Evolutionary conservation across 2,888 invertebrate genomes (phyloP).

Genomic region (Arrhopalites spinosus): DNA sequence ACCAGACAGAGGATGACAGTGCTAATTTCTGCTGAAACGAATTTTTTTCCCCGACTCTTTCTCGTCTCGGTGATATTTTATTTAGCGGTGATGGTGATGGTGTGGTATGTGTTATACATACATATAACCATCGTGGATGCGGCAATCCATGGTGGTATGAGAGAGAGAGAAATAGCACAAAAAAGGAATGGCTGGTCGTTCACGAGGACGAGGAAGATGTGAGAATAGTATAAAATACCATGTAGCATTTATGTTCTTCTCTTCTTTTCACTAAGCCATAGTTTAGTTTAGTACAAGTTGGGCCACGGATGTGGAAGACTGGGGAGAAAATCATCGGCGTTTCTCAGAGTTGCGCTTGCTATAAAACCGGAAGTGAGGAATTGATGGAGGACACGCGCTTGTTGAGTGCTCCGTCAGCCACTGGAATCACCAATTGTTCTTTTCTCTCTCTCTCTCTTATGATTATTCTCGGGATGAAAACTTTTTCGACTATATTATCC

Average conservation of each 20-base stretch:
- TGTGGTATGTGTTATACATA: slow-evolving; percentile 10
- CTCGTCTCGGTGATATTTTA: slow-evolving; percentile 25
- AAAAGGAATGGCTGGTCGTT: slow-evolving; percentile 10
- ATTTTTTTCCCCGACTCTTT: slow-evolving; percentile 12
- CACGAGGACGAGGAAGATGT: background rate
- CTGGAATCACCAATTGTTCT: slow-evolving; percentile 30
- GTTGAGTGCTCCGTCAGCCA: slow-evolving; percentile 54
- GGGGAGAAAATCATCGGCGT: slow-evolving; percentile 15
- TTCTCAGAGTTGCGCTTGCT: slow-evolving; percentile 18
- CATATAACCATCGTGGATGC: too few species aligned
- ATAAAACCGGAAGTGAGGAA: slow-evolving; percentile 55
- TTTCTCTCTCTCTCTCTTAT: slow-evolving; percentile 14
- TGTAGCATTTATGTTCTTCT: too few species aligned
- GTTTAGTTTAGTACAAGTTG: slow-evolving; percentile 2
- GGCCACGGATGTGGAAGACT: slow-evolving; percentile 20
- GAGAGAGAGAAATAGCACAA: slow-evolving; percentile 12
- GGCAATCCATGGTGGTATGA: background rate
- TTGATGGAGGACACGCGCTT: slow-evolving; percentile 57
- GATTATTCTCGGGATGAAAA: background rate
- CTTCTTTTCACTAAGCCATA: too few species aligned
- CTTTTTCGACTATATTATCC: background rate
- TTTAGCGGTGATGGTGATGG: slow-evolving; percentile 21
- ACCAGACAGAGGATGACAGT: slow-evolving; percentile 47
- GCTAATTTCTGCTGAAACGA: slow-evolving; percentile 47
- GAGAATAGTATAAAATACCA: too few species aligned